Conservation (phyloP, 2,888 invertebrate genomes). For the Saturnia japonica region DNA sequence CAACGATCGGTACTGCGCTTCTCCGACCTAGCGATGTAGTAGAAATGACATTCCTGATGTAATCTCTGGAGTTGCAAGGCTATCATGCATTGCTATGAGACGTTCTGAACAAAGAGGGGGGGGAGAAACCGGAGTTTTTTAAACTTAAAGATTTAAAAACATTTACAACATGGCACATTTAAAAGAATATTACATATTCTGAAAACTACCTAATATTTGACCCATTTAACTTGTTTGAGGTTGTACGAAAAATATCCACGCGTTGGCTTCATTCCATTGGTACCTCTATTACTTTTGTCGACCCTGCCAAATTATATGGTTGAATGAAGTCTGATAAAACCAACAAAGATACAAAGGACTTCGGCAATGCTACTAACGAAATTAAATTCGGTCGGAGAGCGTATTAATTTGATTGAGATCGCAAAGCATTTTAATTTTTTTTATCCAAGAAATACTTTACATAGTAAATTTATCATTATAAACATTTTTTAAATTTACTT, state of each 20-base stretch:
- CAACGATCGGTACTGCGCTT: too few species aligned
- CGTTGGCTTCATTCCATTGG: constrained; percentile 18
- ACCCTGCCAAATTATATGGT: constrained; percentile 21
- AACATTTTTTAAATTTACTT: background rate
- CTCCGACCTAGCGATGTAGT: too few species aligned
- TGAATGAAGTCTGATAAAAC: constrained; percentile 6
- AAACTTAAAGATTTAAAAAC: background rate
- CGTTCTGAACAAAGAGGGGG: too few species aligned
- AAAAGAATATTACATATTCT: background rate
- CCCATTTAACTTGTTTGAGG: constrained; percentile 13
- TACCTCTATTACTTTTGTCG: constrained; percentile 3
- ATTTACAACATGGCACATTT: background rate
- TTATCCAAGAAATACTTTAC: background rate
- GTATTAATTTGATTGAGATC: background rate
- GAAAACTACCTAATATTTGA: constrained; percentile 10
- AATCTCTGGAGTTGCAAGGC: too few species aligned
- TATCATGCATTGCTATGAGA: too few species aligned
- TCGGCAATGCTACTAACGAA: background rate
- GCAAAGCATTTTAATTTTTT: too few species aligned
- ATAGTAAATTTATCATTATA: background rate
- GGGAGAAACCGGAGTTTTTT: too few species aligned
- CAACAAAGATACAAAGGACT: constrained; percentile 6
- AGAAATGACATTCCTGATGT: too few species aligned
- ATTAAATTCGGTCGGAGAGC: background rate
- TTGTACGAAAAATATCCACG: constrained; percentile 14